phyloP scores from a whole-genome alignment of 2,888 invertebrate genomes.

The Petrophora chlorosata region DNA sequence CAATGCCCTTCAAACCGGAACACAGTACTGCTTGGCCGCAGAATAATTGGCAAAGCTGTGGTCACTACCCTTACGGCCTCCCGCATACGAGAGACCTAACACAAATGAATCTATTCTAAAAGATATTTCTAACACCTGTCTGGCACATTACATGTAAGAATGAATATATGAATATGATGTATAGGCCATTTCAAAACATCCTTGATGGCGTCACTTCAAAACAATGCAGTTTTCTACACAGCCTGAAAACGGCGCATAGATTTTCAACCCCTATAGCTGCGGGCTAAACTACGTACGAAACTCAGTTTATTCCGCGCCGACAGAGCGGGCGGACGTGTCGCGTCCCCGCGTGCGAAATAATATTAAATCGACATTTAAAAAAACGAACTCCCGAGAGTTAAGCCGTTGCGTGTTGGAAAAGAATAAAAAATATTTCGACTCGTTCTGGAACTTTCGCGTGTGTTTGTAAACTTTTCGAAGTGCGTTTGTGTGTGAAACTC shows the following conservation, averaged over 20 bases:
- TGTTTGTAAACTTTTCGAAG: slow-evolving; percentile 25
- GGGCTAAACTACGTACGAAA: slow-evolving; percentile 3
- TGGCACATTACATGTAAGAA: no score
- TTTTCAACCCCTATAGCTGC: slow-evolving; percentile 14
- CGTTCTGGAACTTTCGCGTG: slow-evolving; percentile 16
- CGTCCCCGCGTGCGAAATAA: slow-evolving; percentile 18
- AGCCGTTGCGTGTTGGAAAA: slow-evolving; percentile 24
- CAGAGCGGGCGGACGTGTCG: slow-evolving; percentile 23
- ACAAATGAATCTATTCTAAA: no score
- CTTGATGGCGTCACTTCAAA: no score
- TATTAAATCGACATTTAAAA: slow-evolving; percentile 28
- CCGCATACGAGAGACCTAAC: no score
- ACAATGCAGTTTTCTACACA: slow-evolving; percentile 11
- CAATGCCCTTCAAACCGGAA: no score
- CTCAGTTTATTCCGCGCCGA: slow-evolving; percentile 22
- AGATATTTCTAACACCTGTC: no score
- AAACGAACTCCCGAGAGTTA: slow-evolving; percentile 20
- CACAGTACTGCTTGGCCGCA: no score
- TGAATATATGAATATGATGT: no score
- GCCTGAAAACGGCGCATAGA: slow-evolving; percentile 26
- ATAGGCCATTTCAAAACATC: no score
- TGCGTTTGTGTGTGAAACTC: slow-evolving; percentile 22
- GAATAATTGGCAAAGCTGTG: no score
- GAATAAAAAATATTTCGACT: slow-evolving; percentile 25
- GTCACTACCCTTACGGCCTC: no score